These are phyloP conservation scores for Galemys pyrenaicus DNA, from an alignment of 2,113 vertebrate genomes.

Conservation along the genomic window DNA sequence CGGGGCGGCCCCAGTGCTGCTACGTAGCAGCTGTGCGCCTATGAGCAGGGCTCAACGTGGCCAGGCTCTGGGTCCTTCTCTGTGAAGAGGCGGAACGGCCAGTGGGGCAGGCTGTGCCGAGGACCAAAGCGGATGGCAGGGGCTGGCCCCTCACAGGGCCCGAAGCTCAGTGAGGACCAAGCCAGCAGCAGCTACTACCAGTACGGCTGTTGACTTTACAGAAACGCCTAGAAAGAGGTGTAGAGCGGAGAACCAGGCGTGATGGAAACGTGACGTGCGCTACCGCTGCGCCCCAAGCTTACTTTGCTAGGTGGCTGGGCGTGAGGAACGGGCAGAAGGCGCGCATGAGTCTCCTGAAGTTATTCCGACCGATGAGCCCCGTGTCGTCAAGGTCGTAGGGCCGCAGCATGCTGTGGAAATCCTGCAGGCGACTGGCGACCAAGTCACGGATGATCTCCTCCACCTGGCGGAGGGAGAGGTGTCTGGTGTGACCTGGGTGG, in stretches of 20 bases:
- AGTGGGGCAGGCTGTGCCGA: accelerated
- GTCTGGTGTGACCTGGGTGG: accelerated
- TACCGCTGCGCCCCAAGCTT: slow-evolving; percentile 38
- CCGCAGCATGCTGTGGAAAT: slow-evolving; percentile 75
- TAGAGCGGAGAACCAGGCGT: not conserved
- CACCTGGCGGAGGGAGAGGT: slow-evolving; percentile 52
- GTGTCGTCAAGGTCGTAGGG: slow-evolving; percentile 66
- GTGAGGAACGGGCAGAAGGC: slow-evolving; percentile 75
- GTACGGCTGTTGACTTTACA: no score
- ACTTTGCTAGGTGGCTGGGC: slow-evolving; percentile 79
- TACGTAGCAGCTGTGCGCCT: no score
- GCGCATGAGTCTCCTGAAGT: slow-evolving; percentile 79
- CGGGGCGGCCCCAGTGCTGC: no score
- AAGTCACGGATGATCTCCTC: slow-evolving; percentile 74
- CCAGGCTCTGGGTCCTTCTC: no score
- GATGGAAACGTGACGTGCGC: not conserved
- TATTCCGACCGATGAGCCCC: slow-evolving; percentile 63
- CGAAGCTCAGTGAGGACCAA: not conserved
- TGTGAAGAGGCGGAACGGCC: accelerated
- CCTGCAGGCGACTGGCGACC: slow-evolving; percentile 64
- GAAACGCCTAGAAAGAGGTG: not conserved
- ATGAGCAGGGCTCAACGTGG: no score
- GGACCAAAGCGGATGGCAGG: accelerated
- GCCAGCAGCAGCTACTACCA: not conserved
- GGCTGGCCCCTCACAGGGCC: not conserved